Percentiles rank a stretch among this genome's conserved stretches.
These are phyloP conservation scores for Aptenodytes patagonicus DNA, from an alignment of 2,113 vertebrate species.

Conservation along the genomic window DNA sequence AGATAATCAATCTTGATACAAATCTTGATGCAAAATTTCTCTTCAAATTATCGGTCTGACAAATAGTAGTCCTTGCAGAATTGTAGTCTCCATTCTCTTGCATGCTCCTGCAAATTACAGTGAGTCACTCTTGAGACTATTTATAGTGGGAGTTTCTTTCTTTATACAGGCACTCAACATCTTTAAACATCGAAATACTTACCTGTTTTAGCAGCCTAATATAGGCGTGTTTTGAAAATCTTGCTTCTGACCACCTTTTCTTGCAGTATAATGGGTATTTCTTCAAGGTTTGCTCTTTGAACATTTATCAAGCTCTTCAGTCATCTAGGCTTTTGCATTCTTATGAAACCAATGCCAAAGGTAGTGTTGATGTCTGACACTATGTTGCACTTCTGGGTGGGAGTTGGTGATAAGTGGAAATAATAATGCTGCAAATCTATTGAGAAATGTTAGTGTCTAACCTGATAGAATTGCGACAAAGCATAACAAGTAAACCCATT, in stretches of 20 bases:
- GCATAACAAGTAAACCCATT: constrained; percentile 42
- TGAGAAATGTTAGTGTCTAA: constrained; percentile 37
- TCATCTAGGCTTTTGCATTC: not conserved
- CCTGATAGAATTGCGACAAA: constrained; percentile 40
- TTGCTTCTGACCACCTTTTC: not conserved
- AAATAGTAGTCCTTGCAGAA: not conserved
- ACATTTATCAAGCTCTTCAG: not conserved
- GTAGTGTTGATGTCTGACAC: not conserved
- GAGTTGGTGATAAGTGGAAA: not conserved
- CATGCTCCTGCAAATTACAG: not conserved
- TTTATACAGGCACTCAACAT: not conserved
- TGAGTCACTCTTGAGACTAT: not conserved
- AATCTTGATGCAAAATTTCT: not conserved
- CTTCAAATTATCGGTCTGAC: not conserved
- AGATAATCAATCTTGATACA: not conserved
- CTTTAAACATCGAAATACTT: not conserved
- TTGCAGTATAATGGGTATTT: not conserved
- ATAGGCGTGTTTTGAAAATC: not conserved
- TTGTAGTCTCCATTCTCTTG: not conserved
- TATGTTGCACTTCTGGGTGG: not conserved
- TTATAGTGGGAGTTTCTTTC: not conserved
- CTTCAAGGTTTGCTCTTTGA: not conserved
- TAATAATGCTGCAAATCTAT: constrained; percentile 21
- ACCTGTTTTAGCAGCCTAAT: not conserved
- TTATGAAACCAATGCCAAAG: not conserved